Percentiles rank a stretch among this genome's conserved stretches.
phyloP scores from a whole-genome alignment of 2,797 vertebrate species.

The Hippopotamyrus pictus region DNA sequence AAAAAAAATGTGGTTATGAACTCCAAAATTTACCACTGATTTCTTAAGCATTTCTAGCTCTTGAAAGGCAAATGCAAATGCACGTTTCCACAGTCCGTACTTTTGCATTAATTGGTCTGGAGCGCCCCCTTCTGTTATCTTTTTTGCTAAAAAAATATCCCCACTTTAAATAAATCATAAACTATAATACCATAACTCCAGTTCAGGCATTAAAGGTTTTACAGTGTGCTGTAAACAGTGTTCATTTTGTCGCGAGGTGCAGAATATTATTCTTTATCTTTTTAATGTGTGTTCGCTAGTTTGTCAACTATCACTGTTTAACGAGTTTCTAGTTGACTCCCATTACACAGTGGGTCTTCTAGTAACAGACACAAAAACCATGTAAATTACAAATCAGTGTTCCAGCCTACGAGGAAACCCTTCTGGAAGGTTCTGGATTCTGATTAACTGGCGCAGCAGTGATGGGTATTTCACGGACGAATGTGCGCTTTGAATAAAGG shows the following conservation, averaged over 20 bases:
- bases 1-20: background rate
- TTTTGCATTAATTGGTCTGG: background rate
- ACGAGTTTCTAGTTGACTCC: background rate
- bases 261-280: background rate
- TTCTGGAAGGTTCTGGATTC: background rate
- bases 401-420: background rate
- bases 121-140: background rate
- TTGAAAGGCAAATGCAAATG: too few relatives aligned
- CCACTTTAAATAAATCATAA: background rate
- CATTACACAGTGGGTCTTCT: background rate
- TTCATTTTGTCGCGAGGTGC: background rate
- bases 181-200: background rate
- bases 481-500: background rate
- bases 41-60: background rate
- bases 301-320: background rate
- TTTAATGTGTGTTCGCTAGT: background rate
- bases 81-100: background rate
- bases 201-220: background rate
- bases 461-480: background rate
- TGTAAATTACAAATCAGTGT: background rate
- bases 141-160: background rate
- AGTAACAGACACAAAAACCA: background rate
- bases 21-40: background rate
- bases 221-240: background rate
- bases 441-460: background rate